These are phyloP conservation scores for Palaemon carinicauda DNA, from an alignment of 1,140 invertebrate species.

Conservation along the genomic window DNA sequence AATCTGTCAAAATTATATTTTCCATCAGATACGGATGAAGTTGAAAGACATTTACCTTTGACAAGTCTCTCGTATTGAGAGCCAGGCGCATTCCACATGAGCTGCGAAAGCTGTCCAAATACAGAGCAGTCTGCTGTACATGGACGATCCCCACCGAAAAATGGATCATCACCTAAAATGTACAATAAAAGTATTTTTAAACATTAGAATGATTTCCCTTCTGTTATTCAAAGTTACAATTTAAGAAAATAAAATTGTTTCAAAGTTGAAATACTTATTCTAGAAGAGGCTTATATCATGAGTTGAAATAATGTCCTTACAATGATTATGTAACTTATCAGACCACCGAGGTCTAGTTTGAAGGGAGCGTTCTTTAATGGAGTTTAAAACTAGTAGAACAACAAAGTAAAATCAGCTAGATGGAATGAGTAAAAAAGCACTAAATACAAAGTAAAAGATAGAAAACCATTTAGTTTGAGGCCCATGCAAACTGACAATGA, in stretches of 20 bases:
- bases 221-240: neutral
- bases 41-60: conserved; percentile 56
- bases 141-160: conserved; percentile 64
- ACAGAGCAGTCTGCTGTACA: conserved; percentile 65
- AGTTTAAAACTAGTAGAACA: too few species aligned
- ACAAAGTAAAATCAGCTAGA: too few species aligned
- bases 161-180: conserved; percentile 59
- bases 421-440: too few species aligned
- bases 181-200: neutral
- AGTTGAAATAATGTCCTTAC: too few species aligned
- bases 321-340: too few species aligned
- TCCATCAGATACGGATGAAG: too few species aligned
- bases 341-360: too few species aligned
- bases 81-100: conserved; percentile 64
- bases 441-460: neutral
- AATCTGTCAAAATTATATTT: too few species aligned
- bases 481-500: neutral
- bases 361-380: too few species aligned
- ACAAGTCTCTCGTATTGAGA: conserved; percentile 62
- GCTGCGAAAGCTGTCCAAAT: conserved; percentile 65
- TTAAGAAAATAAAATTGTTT: too few species aligned
- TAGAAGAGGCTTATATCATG: too few species aligned
- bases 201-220: neutral
- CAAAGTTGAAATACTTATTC: too few species aligned
- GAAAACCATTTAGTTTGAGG: neutral